These are phyloP conservation scores for Mylabris phalerata DNA, from an alignment of 1,140 invertebrate genomes.

Conservation along the genomic window DNA sequence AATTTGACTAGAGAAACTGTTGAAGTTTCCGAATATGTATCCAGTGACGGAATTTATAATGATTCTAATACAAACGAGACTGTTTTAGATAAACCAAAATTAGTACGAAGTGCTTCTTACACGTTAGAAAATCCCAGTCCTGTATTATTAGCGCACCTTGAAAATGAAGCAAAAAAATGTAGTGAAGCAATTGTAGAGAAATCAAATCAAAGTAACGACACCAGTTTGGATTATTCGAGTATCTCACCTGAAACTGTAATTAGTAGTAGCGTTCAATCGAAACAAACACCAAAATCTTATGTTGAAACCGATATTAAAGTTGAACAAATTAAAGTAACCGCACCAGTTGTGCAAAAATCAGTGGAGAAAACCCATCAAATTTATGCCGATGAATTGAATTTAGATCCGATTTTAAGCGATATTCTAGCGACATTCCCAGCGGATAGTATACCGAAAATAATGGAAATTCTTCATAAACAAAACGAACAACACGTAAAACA, in stretches of 20 bases:
- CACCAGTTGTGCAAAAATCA: neutral
- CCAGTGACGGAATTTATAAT: too few relatives aligned
- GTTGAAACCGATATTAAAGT: slow-evolving; percentile 31
- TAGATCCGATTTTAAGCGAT: slow-evolving; percentile 10
- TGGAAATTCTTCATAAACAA: slow-evolving; percentile 40
- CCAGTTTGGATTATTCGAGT: neutral
- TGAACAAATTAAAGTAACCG: slow-evolving; percentile 27
- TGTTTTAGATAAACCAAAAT: slow-evolving; percentile 34
- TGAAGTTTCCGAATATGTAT: slow-evolving; percentile 8
- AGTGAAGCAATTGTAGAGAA: neutral
- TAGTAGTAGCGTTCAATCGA: neutral
- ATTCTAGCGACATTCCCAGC: slow-evolving; percentile 20
- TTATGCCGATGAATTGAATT: too few relatives aligned
- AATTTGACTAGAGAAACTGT: slow-evolving; percentile 8
- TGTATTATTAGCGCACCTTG: slow-evolving; percentile 48
- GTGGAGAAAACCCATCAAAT: neutral
- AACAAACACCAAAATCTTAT: slow-evolving; percentile 20
- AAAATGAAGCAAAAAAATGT: slow-evolving; percentile 8
- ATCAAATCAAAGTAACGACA: neutral
- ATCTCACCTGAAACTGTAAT: slow-evolving; percentile 1
- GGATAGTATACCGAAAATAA: slow-evolving; percentile 39
- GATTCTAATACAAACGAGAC: slow-evolving; percentile 1
- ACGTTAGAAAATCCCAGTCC: slow-evolving; percentile 54
- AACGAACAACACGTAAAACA: slow-evolving; percentile 14
- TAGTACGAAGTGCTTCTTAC: slow-evolving; percentile 55